Conservation (phyloP, 2,797 vertebrate species). For the Muscicapa comitata region DNA sequence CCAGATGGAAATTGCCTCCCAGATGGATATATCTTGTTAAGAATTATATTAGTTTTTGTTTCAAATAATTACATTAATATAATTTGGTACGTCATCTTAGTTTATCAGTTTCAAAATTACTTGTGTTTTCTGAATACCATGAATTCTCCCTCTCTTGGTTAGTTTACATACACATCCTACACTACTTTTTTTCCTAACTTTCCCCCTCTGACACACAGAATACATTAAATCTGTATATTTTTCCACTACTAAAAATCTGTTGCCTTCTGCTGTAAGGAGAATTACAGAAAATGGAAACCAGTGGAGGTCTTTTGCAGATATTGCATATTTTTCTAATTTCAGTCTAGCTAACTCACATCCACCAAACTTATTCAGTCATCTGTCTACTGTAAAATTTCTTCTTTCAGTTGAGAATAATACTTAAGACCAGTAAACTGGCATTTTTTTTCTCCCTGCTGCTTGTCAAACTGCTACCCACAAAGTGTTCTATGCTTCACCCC, state of each 20-base stretch:
- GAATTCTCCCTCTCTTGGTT: neutral
- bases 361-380: neutral
- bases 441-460: neutral
- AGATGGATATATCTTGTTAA: neutral
- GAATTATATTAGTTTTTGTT: neutral
- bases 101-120: neutral
- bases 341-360: neutral
- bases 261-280: neutral
- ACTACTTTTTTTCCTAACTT: neutral
- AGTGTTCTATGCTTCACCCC: neutral
- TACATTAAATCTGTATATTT: neutral
- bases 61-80: neutral
- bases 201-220: neutral
- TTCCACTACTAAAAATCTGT: neutral
- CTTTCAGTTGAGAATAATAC: neutral
- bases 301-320: neutral
- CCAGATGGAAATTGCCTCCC: neutral
- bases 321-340: conserved; percentile 2
- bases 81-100: neutral
- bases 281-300: neutral
- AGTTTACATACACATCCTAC: neutral
- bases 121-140: neutral
- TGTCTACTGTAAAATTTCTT: neutral
- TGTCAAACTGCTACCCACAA: neutral
- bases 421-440: neutral